Conservation (phyloP, 2,888 invertebrate genomes). For the Andrena bicolor region DNA sequence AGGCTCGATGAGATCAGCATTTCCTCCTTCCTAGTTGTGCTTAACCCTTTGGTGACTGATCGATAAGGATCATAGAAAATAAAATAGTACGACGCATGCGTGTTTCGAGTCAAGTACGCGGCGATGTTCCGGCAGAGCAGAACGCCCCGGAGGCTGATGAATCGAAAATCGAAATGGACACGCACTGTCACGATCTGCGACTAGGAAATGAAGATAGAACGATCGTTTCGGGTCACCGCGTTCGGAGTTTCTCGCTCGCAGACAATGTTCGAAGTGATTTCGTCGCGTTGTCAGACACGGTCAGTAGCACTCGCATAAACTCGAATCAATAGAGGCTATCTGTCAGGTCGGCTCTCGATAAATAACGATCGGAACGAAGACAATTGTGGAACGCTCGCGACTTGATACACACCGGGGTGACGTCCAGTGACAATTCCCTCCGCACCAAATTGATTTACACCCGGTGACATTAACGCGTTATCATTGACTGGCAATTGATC, state of each 20-base stretch:
- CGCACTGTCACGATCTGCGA: neutral
- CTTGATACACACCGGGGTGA: conserved; percentile 21
- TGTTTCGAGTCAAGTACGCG: neutral
- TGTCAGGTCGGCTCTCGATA: conserved; percentile 64
- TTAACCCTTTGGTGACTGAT: conserved; percentile 21
- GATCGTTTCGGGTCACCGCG: conserved; percentile 49
- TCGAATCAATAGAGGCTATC: conserved; percentile 67
- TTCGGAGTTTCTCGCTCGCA: conserved; percentile 30
- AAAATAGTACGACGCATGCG: neutral
- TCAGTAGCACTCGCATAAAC: conserved; percentile 39
- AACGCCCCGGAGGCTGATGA: neutral
- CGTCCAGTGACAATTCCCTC: conserved; percentile 40
- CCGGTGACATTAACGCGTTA: conserved; percentile 28
- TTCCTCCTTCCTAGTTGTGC: conserved; percentile 20
- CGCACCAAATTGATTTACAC: conserved; percentile 69
- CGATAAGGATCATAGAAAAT: conserved; percentile 15
- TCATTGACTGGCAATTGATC: conserved; percentile 27
- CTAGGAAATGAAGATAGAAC: neutral
- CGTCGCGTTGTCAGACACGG: conserved; percentile 17
- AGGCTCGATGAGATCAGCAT: conserved; percentile 28
- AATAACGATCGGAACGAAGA: conserved; percentile 62
- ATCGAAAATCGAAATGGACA: neutral
- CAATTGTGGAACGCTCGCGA: conserved; percentile 55
- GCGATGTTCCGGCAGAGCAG: neutral
- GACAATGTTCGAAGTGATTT: conserved; percentile 23